Percentiles rank a stretch among this genome's conserved stretches.
Evolutionary conservation across 2,888 invertebrate species (phyloP).

Genomic region (Ophion ventricosus): DNA sequence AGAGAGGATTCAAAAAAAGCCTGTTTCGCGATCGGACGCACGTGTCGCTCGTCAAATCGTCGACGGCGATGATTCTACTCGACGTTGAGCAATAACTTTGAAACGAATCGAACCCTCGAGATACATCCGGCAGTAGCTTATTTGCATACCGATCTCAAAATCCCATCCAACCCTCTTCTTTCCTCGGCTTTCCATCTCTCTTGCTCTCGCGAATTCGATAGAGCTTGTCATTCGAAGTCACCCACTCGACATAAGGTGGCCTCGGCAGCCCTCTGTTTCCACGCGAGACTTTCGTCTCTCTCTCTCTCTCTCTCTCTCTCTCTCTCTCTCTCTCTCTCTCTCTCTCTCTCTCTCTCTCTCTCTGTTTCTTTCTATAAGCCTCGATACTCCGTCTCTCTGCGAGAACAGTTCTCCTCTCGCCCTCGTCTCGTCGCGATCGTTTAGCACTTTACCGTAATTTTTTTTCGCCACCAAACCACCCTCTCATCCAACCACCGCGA

Average conservation of each 20-base stretch:
- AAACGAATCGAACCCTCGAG: conserved; percentile 83
- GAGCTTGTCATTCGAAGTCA: conserved; percentile 78
- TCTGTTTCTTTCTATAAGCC: conserved; percentile 67
- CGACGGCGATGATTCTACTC: conserved; percentile 77
- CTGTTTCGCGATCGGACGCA: conserved; percentile 48
- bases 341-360: conserved; percentile 58
- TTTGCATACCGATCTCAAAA: conserved; percentile 81
- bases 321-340: conserved; percentile 61
- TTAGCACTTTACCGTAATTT: conserved; percentile 83
- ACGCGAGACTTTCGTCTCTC: conserved; percentile 52
- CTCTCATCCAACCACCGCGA: conserved; percentile 66
- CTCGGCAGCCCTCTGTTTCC: conserved; percentile 68
- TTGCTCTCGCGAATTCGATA: conserved; percentile 11
- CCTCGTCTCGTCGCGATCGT: conserved; percentile 77
- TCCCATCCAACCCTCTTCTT: conserved; percentile 74
- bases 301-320: conserved; percentile 29
- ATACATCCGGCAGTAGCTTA: conserved; percentile 82
- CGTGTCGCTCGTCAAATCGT: conserved; percentile 68
- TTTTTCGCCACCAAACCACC: conserved; percentile 71
- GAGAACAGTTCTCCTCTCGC: conserved; percentile 49
- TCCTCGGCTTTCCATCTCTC: conserved; percentile 36
- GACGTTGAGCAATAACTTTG: conserved; percentile 79
- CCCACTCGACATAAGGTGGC: conserved; percentile 82
- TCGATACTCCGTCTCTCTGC: conserved; percentile 67
- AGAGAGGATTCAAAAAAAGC: conserved; percentile 27